Percentiles rank a stretch among this genome's conserved stretches.
These are phyloP conservation scores for Drosophila kuntzei DNA, from an alignment of 2,888 invertebrate species.

Conservation along the genomic window DNA sequence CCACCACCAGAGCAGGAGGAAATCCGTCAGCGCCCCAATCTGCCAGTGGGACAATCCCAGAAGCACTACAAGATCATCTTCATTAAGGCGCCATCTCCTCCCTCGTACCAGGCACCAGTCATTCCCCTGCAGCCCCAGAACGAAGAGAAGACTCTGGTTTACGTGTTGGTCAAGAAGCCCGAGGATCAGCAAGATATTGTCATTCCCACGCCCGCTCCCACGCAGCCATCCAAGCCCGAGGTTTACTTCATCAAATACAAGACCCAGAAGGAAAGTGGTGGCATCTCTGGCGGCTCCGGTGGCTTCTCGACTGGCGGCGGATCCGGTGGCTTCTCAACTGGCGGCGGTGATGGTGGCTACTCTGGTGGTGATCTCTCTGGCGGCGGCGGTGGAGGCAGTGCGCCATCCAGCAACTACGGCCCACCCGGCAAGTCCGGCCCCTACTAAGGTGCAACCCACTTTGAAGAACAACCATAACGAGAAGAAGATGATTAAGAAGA, in stretches of 20 bases:
- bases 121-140: slow-evolving; percentile 93
- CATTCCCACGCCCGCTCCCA: slow-evolving; percentile 91
- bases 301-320: slow-evolving; percentile 69
- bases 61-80: slow-evolving; percentile 97
- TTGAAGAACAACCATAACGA: neutral
- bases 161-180: slow-evolving; percentile 95
- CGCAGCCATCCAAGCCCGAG: slow-evolving; percentile 94
- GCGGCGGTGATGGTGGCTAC: slow-evolving; percentile 68
- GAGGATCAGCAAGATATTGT: slow-evolving; percentile 93
- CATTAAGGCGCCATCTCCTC: slow-evolving; percentile 95
- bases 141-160: slow-evolving; percentile 95
- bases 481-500: slow-evolving; percentile 25
- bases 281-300: slow-evolving; percentile 60
- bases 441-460: slow-evolving; percentile 84
- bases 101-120: slow-evolving; percentile 92
- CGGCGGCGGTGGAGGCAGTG: slow-evolving; percentile 64
- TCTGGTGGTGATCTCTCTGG: slow-evolving; percentile 62
- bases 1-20: slow-evolving; percentile 94
- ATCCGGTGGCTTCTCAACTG: slow-evolving; percentile 66
- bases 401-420: slow-evolving; percentile 88
- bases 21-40: slow-evolving; percentile 87
- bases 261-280: slow-evolving; percentile 85
- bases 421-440: slow-evolving; percentile 91
- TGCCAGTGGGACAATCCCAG: slow-evolving; percentile 90
- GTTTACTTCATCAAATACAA: slow-evolving; percentile 91